Base-by-base conservation (phyloP, 2,888 invertebrate species). In the Eristalis tenax region DNA sequence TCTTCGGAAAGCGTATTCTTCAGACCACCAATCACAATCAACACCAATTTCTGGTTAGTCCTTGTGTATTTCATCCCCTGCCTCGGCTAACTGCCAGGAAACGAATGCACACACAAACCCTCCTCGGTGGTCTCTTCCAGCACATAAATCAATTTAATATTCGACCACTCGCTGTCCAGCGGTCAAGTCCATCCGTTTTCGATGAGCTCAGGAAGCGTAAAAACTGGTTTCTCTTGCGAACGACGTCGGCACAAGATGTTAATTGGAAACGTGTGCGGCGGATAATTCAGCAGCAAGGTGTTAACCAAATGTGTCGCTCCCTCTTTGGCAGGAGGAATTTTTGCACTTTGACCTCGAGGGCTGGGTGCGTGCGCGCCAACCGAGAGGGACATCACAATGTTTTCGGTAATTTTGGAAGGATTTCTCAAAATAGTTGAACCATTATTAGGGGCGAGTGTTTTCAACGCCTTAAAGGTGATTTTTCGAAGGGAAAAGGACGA, bases 231-330 rank as follows among this genome's bases (percentile, higher is more conserved):
- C 43, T 32, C 18, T 50, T n/a, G 64, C 26, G 26, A 23, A 64
- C 64, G 77, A 40, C 61, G 63, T 28, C 22, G 43, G 43, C 71
- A 83, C 82, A 83, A 85, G 84, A 86, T 83, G 83, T 82, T 82
- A 88, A 89, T 89, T 89, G 85, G 70, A 82, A 84, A 88, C 89
- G 88, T 84, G 79, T 86, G 89, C 78, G 84, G 83, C 82, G 75
- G 81, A 65, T 88, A 89, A 89, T 89, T 89, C 75, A 26, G 13
- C 65, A 86, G 73, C 80, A 88, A 88, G 82, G 73, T 82, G 87
- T 89, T 88, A 87, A 89, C 82, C 50, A 8, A 50, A 18, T 18
- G 50, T 18, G 50, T 18, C 18, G 5, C 75, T 66, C 65, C 78
- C 65, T 77, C 22, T 43, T n/a, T 80, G 61, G 66, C 56, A 26